Conservation (phyloP, 92 coral and sea anemone species). For the Parazoanthus swiftii region DNA sequence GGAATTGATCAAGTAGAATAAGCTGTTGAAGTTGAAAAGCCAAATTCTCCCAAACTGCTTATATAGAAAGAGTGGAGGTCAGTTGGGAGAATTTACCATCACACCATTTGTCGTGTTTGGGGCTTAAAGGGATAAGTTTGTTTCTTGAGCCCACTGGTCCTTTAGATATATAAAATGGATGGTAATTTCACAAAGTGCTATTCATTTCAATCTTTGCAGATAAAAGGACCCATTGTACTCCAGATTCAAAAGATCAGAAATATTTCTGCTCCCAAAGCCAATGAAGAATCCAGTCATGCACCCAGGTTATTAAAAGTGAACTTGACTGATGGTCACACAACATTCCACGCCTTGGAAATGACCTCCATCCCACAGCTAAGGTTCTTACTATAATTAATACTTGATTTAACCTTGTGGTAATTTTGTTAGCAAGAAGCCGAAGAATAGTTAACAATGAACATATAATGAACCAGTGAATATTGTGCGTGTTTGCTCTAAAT, state of each 20-base stretch:
- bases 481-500: too few species aligned
- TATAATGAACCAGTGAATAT: too few species aligned
- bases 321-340: conserved; percentile 90
- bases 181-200: neutral
- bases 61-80: too few species aligned
- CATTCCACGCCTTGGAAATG: conserved; percentile 81
- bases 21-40: too few species aligned
- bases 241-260: conserved; percentile 93
- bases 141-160: too few species aligned
- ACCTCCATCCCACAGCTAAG: conserved; percentile 81
- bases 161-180: too few species aligned
- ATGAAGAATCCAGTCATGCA: conserved; percentile 90
- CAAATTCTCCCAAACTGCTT: too few species aligned
- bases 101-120: too few species aligned
- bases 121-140: too few species aligned
- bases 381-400: conserved; percentile 34
- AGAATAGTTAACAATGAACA: neutral
- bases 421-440: neutral
- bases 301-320: conserved; percentile 85
- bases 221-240: conserved; percentile 92
- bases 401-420: neutral
- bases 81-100: too few species aligned
- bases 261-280: conserved; percentile 91
- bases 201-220: conserved; percentile 47
- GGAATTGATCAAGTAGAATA: too few species aligned